phyloP scores from a whole-genome alignment of 2,888 invertebrate genomes.

The Polietes domitor region DNA sequence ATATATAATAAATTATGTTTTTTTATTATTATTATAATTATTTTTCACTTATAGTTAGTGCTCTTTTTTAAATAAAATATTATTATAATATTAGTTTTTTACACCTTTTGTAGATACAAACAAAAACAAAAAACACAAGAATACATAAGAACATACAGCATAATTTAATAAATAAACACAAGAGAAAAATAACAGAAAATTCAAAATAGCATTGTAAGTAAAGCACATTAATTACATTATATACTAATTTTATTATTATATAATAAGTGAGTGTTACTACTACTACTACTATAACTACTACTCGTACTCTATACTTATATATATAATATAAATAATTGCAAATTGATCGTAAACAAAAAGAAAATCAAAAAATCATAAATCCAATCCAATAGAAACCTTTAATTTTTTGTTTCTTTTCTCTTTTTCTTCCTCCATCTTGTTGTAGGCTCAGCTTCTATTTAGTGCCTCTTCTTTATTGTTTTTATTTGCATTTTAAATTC shows the following conservation, averaged over 20 bases:
- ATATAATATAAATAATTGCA: constrained; percentile 54
- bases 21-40: constrained; percentile 54
- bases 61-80: constrained; percentile 49
- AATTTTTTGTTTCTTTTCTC: constrained; percentile 39
- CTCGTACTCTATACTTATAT: constrained; percentile 42
- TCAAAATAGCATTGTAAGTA: constrained; percentile 65
- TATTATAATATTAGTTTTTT: constrained; percentile 62
- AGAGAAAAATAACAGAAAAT: constrained; percentile 45
- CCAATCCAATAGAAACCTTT: constrained; percentile 55
- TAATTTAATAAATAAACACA: constrained; percentile 38
- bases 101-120: constrained; percentile 67
- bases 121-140: constrained; percentile 33
- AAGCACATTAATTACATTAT: constrained; percentile 64
- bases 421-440: not conserved
- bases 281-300: constrained; percentile 41
- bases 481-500: not conserved
- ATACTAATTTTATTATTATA: constrained; percentile 64
- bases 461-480: constrained; percentile 17
- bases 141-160: constrained; percentile 29
- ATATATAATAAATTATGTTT: constrained; percentile 44
- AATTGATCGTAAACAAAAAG: constrained; percentile 52
- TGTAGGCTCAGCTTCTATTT: not conserved
- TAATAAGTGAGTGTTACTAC: constrained; percentile 65
- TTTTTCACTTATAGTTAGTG: constrained; percentile 56
- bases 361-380: constrained; percentile 44